These are phyloP conservation scores for Poecilia wingei DNA, from an alignment of 2,797 vertebrate species.

Conservation along the genomic window DNA sequence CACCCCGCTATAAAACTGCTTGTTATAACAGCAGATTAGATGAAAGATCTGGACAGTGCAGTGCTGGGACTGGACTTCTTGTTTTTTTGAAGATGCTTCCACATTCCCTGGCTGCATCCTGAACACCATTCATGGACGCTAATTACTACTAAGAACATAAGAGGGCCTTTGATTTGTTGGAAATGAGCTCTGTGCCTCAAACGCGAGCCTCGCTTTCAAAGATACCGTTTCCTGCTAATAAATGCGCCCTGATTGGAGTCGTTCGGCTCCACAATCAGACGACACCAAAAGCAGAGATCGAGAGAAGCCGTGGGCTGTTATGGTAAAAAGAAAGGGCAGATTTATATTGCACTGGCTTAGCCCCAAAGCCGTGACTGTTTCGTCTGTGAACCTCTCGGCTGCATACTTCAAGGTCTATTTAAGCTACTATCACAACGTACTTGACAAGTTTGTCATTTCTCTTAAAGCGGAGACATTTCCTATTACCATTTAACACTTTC, in stretches of 20 bases:
- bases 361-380: slow-evolving; percentile 5
- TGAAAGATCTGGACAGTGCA: slow-evolving; percentile 8
- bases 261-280: not conserved
- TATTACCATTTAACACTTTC: slow-evolving; percentile 51
- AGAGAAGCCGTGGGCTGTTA: not conserved
- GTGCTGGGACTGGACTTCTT: slow-evolving; percentile 22
- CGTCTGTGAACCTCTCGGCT: slow-evolving; percentile 13
- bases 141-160: slow-evolving; percentile 48
- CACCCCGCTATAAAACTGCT: not conserved
- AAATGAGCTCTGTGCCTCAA: not conserved
- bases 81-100: slow-evolving; percentile 14
- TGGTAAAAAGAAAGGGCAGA: not conserved
- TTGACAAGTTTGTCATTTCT: slow-evolving; percentile 36
- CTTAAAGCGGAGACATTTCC: slow-evolving; percentile 30
- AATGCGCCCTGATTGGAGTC: not conserved
- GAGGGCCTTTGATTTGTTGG: slow-evolving; percentile 5
- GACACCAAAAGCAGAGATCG: not conserved
- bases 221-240: not conserved
- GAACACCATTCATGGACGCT: slow-evolving; percentile 16
- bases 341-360: not conserved
- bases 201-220: not conserved
- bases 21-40: not conserved
- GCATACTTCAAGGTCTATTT: slow-evolving; percentile 17
- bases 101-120: slow-evolving; percentile 21
- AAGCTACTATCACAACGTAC: slow-evolving; percentile 15